A percentile compares a stretch with the other conserved stretches of the same genome.
Conservation (phyloP, 2,888 invertebrate genomes). For the Pegoplata infirma region DNA sequence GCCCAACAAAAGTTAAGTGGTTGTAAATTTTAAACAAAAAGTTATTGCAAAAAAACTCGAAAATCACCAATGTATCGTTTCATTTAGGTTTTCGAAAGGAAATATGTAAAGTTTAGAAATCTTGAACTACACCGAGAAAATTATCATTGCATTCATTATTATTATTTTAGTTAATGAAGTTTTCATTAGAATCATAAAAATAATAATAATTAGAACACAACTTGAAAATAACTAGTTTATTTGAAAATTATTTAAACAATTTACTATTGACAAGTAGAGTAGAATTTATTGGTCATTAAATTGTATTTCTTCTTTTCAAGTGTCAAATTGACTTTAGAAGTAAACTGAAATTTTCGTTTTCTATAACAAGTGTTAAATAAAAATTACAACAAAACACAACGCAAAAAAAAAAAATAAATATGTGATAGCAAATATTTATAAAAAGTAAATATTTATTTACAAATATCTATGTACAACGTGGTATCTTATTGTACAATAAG, state of each 20-base stretch:
- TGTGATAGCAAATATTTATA: neutral
- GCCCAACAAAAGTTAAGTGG: too few relatives aligned
- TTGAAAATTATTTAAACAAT: neutral
- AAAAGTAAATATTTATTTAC: conserved; percentile 1
- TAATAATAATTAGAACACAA: neutral
- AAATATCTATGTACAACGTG: neutral
- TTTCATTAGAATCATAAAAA: too few relatives aligned
- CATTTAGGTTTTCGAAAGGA: too few relatives aligned
- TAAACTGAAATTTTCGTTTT: neutral
- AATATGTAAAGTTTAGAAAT: too few relatives aligned
- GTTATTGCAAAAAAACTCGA: too few relatives aligned
- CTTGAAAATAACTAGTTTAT: conserved; percentile 22
- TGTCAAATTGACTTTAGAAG: neutral
- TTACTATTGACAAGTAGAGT: neutral
- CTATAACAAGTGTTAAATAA: too few relatives aligned
- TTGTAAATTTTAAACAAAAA: too few relatives aligned
- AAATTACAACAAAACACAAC: neutral
- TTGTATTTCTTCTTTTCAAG: neutral
- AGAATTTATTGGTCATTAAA: conserved; percentile 7
- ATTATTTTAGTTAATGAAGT: too few relatives aligned
- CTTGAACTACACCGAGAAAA: too few relatives aligned
- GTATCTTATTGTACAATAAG: too few relatives aligned
- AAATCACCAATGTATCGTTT: too few relatives aligned
- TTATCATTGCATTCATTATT: too few relatives aligned
- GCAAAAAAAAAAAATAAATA: neutral